Percentiles rank a stretch among this genome's conserved stretches.
Evolutionary conservation across 2,113 vertebrate species (phyloP).

Genomic region (Eupsittula cactorum): DNA sequence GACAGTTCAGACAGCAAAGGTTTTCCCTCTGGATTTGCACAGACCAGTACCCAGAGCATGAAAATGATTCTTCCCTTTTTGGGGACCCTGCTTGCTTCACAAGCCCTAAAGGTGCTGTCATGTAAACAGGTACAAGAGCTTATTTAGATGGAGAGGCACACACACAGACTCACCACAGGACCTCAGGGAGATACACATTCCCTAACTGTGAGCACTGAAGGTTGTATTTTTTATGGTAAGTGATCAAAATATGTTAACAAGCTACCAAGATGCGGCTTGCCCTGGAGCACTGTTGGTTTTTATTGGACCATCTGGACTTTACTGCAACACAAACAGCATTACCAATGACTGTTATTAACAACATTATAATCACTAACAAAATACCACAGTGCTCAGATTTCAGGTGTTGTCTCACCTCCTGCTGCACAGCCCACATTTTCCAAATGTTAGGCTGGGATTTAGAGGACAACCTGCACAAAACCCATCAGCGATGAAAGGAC

Average conservation of each 20-base stretch:
- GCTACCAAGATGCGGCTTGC: not conserved
- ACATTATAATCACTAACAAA: constrained; percentile 48
- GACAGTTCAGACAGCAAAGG: not conserved
- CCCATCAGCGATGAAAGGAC: not conserved
- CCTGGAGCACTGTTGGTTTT: not conserved
- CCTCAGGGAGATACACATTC: not conserved
- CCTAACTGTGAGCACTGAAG: not conserved
- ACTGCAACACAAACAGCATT: constrained; percentile 39
- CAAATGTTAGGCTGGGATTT: not conserved
- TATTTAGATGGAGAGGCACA: not conserved
- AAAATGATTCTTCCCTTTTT: not conserved
- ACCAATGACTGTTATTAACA: not conserved
- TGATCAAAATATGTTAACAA: not conserved
- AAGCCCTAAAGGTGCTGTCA: not conserved
- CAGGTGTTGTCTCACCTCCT: not conserved
- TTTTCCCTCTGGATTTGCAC: not conserved
- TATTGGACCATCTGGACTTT: constrained; percentile 59
- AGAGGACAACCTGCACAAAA: not conserved
- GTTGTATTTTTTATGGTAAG: not conserved
- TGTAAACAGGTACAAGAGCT: not conserved
- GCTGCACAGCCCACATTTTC: not conserved
- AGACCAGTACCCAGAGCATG: not conserved
- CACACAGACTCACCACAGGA: not conserved
- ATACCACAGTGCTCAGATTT: not conserved
- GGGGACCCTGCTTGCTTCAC: not conserved